A percentile compares a stretch with the other conserved stretches of the same genome.
Evolutionary conservation across 2,888 invertebrate species (phyloP).

Genomic region (Julus scandinavius): DNA sequence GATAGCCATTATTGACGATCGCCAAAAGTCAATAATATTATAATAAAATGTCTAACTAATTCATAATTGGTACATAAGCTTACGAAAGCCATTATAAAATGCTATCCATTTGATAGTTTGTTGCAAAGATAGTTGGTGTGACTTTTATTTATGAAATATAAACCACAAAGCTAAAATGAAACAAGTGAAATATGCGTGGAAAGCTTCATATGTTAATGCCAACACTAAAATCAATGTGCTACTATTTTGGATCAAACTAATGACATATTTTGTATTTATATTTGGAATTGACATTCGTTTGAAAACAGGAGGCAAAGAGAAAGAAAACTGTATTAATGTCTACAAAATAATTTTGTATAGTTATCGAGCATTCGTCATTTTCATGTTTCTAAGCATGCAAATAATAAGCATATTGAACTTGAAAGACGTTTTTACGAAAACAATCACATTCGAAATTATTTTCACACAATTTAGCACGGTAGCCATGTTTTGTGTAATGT

Average conservation of each 20-base stretch:
- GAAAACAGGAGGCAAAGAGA: not conserved
- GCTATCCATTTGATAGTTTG: too few species aligned
- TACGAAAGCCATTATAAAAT: too few species aligned
- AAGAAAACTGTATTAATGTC: not conserved
- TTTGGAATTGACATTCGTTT: slow-evolving; percentile 1
- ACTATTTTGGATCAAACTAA: not conserved
- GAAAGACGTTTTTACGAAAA: not conserved
- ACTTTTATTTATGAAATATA: too few species aligned
- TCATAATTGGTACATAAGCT: too few species aligned
- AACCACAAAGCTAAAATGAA: not conserved
- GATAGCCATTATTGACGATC: too few species aligned
- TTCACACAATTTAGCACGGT: not conserved
- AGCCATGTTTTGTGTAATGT: not conserved
- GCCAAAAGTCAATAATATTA: too few species aligned
- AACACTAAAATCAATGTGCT: not conserved
- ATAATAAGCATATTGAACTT: not conserved
- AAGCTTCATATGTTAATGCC: not conserved
- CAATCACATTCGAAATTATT: not conserved
- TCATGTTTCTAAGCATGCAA: not conserved
- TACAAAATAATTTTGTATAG: not conserved
- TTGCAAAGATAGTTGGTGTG: too few species aligned
- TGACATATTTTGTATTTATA: not conserved
- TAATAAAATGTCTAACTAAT: too few species aligned
- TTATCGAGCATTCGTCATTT: not conserved
- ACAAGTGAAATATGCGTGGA: not conserved